These are phyloP conservation scores for Tigriopus californicus DNA, from an alignment of 2,888 invertebrate genomes.

Conservation along the genomic window DNA sequence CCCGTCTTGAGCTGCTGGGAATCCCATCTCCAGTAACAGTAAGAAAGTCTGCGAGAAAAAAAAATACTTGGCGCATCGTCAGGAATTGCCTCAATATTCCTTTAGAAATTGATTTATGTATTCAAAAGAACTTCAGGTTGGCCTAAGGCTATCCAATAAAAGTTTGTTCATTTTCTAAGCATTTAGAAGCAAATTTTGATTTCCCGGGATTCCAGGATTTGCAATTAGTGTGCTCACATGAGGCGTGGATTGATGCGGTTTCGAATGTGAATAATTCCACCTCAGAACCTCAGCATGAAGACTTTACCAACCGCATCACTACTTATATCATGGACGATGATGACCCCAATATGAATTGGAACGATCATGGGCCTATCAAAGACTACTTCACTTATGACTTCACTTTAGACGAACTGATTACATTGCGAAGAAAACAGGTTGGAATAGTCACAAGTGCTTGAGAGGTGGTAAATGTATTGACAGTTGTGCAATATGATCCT, in stretches of 20 bases:
- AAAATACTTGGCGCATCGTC: too few species aligned
- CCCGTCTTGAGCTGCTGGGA: too few species aligned
- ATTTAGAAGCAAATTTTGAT: neutral
- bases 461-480: neutral
- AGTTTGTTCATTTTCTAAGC: too few species aligned
- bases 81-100: too few species aligned
- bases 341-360: constrained; percentile 9
- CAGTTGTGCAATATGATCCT: neutral
- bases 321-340: constrained; percentile 14
- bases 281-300: neutral
- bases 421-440: constrained; percentile 1
- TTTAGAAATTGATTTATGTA: too few species aligned
- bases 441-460: neutral
- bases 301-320: neutral
- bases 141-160: too few species aligned
- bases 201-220: constrained; percentile 4
- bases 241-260: constrained; percentile 10
- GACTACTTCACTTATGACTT: constrained; percentile 15
- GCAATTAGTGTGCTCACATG: constrained; percentile 12
- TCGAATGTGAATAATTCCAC: neutral
- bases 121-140: too few species aligned
- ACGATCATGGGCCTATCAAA: constrained; percentile 2
- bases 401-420: constrained; percentile 9
- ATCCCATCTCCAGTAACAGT: too few species aligned
- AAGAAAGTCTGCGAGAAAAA: too few species aligned